Evolutionary conservation across 2,797 vertebrate genomes (phyloP).

Genomic region (Eulemur rubriventer): DNA sequence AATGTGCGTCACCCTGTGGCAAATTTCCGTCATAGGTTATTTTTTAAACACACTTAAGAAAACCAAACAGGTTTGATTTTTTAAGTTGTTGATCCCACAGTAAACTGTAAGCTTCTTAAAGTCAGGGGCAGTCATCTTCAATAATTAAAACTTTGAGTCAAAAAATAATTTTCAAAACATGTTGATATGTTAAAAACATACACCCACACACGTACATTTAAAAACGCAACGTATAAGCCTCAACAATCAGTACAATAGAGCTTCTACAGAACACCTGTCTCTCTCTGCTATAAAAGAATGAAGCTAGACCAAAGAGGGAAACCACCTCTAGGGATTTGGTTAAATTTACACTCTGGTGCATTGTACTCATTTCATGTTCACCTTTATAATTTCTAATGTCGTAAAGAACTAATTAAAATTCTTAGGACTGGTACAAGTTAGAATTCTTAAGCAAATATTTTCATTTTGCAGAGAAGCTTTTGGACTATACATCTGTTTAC

Average conservation of each 20-base stretch:
- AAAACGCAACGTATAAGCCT: not conserved
- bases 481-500: not conserved
- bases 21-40: not conserved
- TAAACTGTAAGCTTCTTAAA: not conserved
- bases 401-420: not conserved
- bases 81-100: not conserved
- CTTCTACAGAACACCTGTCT: not conserved
- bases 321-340: not conserved
- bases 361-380: not conserved
- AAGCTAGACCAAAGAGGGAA: not conserved
- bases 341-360: not conserved
- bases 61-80: not conserved
- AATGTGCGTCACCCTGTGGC: accelerated
- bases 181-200: not conserved
- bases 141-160: not conserved
- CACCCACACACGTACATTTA: not conserved
- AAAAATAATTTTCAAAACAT: not conserved
- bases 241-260: not conserved
- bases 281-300: not conserved
- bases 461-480: not conserved
- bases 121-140: not conserved
- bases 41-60: not conserved
- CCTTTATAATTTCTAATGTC: not conserved
- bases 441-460: not conserved
- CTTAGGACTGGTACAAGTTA: not conserved